Evolutionary conservation across 2,888 invertebrate species (phyloP), one percentile per base, ranked within the genome.

Genomic region (Dromius quadrimaculatus): DNA sequence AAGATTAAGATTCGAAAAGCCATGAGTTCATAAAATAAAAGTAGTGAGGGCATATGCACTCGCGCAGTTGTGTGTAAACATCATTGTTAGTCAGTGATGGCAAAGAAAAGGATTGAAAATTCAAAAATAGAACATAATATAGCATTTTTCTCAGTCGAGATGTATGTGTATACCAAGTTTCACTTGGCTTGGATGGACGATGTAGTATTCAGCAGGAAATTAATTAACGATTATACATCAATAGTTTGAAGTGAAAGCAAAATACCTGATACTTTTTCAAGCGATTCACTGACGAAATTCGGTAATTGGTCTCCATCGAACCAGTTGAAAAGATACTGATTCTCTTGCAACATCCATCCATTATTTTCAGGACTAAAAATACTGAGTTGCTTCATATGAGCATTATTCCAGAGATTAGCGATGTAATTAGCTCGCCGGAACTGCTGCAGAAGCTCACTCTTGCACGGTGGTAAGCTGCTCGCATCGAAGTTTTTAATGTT

Each of bases 391-490:
- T 70, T 64, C 23, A 57, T 15, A 34, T 72, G 54, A 32, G 69
- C 59, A 64, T 72, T 64, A 41, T n/a, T 62, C 70, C 70, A 70
- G 11, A 72, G 61, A 36, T 28, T 47, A 5, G 63, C 34, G 43
- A 69, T 62, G 34, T 65, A 65, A 17, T 54, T 57, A 22, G 62
- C 38, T 66, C 72, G 17, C n/a, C 59, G 41, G 6, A 71, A 23
- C 15, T 72, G 71, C 19, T 66, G 71, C n/a, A 68, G 28, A 19
- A 72, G 19, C 28, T 59, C 61, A 19, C 59, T 50, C 50, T 75
- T 66, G 43, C 72, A 75, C 13, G 74, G 73, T 72, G 75, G 75
- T 72, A 72, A 47, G 70, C 66, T 73, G 43, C 66, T 74, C 11
- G 72, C 73, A 68, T 75, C 74, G 43, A 73, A 72, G 59, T 73